Percentiles rank a stretch among this genome's conserved stretches.
Evolutionary conservation across 2,113 vertebrate species (phyloP).

Genomic region (Bubalus kerabau): DNA sequence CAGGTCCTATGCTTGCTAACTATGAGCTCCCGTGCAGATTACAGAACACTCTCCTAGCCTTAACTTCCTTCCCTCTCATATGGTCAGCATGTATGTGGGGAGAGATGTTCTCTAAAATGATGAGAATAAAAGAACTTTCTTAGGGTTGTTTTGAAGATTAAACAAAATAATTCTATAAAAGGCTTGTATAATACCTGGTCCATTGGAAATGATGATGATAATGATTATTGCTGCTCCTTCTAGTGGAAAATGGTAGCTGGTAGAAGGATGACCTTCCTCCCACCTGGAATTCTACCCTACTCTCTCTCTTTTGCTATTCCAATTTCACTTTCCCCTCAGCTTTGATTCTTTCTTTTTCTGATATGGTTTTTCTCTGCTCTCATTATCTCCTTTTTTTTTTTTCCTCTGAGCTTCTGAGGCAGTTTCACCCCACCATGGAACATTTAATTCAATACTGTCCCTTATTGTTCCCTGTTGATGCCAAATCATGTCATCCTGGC

Average conservation of each 20-base stretch:
- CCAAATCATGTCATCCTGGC: neutral
- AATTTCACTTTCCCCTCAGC: neutral
- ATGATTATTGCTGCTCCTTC: no score
- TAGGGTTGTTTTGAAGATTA: neutral
- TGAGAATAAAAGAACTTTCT: neutral
- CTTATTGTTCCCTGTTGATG: neutral
- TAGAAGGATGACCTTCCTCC: neutral
- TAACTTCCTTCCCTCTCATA: neutral
- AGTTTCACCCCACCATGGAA: neutral
- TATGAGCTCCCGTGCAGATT: neutral
- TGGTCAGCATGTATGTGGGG: neutral
- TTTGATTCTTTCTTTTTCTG: neutral
- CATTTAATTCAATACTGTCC: neutral
- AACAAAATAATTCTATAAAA: neutral
- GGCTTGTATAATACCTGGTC: neutral
- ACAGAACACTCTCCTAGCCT: neutral
- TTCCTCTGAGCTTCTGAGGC: neutral
- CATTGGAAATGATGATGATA: neutral
- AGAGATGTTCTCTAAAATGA: neutral
- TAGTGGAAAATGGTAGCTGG: neutral
- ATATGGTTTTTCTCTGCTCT: neutral
- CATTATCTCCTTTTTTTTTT: neutral
- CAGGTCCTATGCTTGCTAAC: neutral
- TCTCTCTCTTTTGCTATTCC: neutral
- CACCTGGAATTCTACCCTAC: neutral